Conservation (phyloP, 1,140 invertebrate genomes). For the Bombus waltoni region DNA sequence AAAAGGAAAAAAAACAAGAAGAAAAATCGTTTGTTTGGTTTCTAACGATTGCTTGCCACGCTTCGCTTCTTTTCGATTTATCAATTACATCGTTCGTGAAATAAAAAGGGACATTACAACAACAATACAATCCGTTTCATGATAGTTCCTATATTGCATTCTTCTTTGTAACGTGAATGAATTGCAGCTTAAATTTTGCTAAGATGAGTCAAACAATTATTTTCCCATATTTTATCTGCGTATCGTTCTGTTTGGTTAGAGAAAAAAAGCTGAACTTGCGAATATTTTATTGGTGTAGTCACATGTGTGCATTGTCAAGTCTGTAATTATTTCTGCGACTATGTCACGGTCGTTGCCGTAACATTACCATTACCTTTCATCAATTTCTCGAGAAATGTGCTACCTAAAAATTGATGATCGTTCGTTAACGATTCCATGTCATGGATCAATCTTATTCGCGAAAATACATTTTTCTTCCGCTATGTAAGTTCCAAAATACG, state of each 20-base stretch:
- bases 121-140: conserved; percentile 47
- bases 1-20: background rate
- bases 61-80: conserved; percentile 26
- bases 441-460: background rate
- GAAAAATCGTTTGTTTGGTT: conserved; percentile 19
- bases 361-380: conserved; percentile 13
- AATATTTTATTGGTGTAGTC: conserved; percentile 36
- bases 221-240: conserved; percentile 13
- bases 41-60: conserved; percentile 30
- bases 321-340: conserved; percentile 28
- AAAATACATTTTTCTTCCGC: conserved; percentile 2
- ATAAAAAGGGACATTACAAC: conserved; percentile 37
- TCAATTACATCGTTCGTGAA: conserved; percentile 29
- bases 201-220: conserved; percentile 20
- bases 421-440: background rate
- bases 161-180: conserved; percentile 50
- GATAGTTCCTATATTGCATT: conserved; percentile 52
- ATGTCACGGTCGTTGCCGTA: conserved; percentile 14
- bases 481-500: background rate
- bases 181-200: conserved; percentile 47
- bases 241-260: conserved; percentile 4
- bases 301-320: conserved; percentile 39
- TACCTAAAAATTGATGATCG: conserved; percentile 12
- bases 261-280: background rate
- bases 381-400: conserved; percentile 6